Evolutionary conservation across 2,113 vertebrate species (phyloP).

Genomic region (Tragulus kanchil): DNA sequence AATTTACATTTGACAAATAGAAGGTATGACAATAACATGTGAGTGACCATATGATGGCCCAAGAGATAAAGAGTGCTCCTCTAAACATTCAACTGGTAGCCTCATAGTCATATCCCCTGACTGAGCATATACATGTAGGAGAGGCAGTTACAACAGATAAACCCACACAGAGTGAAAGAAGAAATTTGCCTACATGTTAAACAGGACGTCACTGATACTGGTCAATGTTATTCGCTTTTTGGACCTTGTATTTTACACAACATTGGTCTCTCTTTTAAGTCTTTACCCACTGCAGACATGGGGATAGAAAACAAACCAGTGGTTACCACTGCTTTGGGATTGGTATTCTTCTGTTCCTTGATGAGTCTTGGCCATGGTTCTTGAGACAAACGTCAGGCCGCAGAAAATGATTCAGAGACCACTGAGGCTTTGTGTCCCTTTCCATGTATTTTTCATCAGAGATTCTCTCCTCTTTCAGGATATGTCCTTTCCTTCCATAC

Average conservation of each 20-base stretch:
- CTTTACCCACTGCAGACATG: background rate
- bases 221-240: background rate
- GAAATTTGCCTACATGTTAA: background rate
- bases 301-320: background rate
- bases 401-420: background rate
- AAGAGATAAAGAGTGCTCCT: background rate
- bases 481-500: background rate
- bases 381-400: background rate
- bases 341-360: background rate
- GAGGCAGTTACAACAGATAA: background rate
- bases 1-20: background rate
- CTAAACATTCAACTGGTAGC: background rate
- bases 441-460: background rate
- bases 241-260: background rate
- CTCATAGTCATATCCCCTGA: background rate
- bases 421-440: background rate
- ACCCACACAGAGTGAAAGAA: background rate
- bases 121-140: background rate
- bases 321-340: background rate
- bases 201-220: background rate
- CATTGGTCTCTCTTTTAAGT: background rate
- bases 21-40: background rate
- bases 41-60: background rate
- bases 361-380: background rate
- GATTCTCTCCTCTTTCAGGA: background rate